Evolutionary conservation across 2,888 invertebrate genomes (phyloP).

Genomic region (Drosophila niveifrons): DNA sequence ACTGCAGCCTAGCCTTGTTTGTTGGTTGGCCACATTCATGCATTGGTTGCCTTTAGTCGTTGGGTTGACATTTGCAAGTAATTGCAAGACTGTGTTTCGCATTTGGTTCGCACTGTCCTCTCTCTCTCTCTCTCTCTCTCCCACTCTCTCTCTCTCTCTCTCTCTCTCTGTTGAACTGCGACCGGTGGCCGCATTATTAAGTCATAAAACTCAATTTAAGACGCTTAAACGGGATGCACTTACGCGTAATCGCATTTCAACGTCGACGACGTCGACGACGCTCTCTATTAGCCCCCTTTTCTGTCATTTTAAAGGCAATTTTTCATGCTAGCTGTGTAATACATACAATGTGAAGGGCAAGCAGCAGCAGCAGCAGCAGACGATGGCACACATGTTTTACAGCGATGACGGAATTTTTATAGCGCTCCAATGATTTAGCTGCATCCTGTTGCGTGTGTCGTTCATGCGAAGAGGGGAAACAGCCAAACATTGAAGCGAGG

Average conservation of each 20-base stretch:
- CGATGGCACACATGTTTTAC: slow-evolving; percentile 29
- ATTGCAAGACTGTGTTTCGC: slow-evolving; percentile 31
- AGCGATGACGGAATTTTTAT: slow-evolving; percentile 40
- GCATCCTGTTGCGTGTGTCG: slow-evolving; percentile 70
- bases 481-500: background rate
- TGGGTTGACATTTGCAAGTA: slow-evolving; percentile 29
- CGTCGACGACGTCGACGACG: slow-evolving; percentile 30
- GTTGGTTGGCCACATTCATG: slow-evolving; percentile 18
- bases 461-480: background rate
- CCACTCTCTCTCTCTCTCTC: no score
- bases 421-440: slow-evolving; percentile 60
- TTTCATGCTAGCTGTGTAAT: slow-evolving; percentile 21
- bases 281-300: slow-evolving; percentile 50
- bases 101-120: background rate
- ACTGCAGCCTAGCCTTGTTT: background rate
- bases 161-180: background rate
- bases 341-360: background rate
- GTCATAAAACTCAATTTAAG: slow-evolving; percentile 75
- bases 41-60: slow-evolving; percentile 27
- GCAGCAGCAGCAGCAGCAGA: background rate
- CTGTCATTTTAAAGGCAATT: slow-evolving; percentile 42
- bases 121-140: no score
- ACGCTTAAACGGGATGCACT: slow-evolving; percentile 64
- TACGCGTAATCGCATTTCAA: slow-evolving; percentile 54
- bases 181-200: slow-evolving; percentile 55